These are phyloP conservation scores for Nemotelus nigrinus DNA, from an alignment of 2,888 invertebrate species.

Conservation along the genomic window DNA sequence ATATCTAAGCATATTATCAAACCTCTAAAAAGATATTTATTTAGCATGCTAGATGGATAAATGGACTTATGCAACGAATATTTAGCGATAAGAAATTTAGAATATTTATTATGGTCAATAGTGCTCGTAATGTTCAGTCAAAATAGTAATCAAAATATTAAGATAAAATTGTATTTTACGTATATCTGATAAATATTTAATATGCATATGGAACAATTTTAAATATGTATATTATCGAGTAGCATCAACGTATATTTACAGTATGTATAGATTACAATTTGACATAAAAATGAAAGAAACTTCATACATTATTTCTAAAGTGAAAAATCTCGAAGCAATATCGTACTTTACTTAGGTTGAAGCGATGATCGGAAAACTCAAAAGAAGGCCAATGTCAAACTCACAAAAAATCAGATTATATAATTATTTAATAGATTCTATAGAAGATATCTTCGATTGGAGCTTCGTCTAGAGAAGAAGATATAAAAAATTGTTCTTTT, in stretches of 20 bases:
- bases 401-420: too few species aligned
- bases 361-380: too few species aligned
- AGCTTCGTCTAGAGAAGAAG: too few species aligned
- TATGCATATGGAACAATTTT: conserved; percentile 17
- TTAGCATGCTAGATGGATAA: conserved; percentile 44
- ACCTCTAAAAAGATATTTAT: conserved; percentile 7
- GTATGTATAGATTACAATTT: too few species aligned
- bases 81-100: conserved; percentile 61
- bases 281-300: too few species aligned
- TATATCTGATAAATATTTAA: not conserved
- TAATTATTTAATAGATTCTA: too few species aligned
- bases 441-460: too few species aligned
- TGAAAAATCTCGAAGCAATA: too few species aligned
- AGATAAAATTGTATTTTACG: conserved; percentile 28
- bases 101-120: conserved; percentile 26
- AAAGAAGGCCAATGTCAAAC: too few species aligned
- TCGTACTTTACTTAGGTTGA: too few species aligned
- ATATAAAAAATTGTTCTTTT: too few species aligned
- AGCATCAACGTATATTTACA: not conserved
- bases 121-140: conserved; percentile 15
- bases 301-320: too few species aligned
- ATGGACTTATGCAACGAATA: conserved; percentile 65
- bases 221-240: conserved; percentile 2
- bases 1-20: not conserved
- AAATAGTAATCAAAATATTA: conserved; percentile 30